Evolutionary conservation across 2,888 invertebrate genomes (phyloP), one percentile per base, ranked within the genome.

Genomic region (Cheilosia vernalis): DNA sequence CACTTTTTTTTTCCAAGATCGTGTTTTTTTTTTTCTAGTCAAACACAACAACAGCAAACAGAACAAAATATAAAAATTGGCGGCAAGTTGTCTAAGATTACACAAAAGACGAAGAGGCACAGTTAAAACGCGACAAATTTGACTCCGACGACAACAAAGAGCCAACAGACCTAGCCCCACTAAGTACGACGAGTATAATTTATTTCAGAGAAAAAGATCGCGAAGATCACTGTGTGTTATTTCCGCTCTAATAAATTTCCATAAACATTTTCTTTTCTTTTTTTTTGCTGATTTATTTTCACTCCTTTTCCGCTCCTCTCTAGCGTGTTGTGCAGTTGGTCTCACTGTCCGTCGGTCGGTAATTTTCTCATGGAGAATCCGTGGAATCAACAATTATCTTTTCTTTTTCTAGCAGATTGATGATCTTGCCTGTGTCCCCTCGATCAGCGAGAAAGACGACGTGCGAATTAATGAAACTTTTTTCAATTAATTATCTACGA

Each of bases 171-270:
- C 55, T 17, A 47, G 19, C 47, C 17, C n/a, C 3, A 7, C 7
- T 19, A 15, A 10, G 19, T 21, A 70, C 40, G 10, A 13, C 55
- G 63, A 60, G 60, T 66, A 58, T 66, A 76, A 61, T 66, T 63
- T 73, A 80, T 67, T 79, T 47, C 73, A 49, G 63, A 56, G 40
- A 63, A 64, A 72, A 80, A 82, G 33, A 82, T 82, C 76, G 77
- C 82, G 21, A 84, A 80, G 80, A 80, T 76, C 80, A 80, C 80
- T 73, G 67, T 80, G 51, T 63, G 61, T 83, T 78, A 78, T 85
- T 85, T 85, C 84, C 84, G 84, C 84, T 85, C 84, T 80, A 85
- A 85, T 85, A 80, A 85, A 80, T 80, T 79, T 80, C 80, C 84
- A 85, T 85, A 76, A 80, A 66, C 74, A 80, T 64, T 56, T 69